Base-by-base conservation (phyloP, 2,113 vertebrate genomes). In the Datnioides undecimradiatus region DNA sequence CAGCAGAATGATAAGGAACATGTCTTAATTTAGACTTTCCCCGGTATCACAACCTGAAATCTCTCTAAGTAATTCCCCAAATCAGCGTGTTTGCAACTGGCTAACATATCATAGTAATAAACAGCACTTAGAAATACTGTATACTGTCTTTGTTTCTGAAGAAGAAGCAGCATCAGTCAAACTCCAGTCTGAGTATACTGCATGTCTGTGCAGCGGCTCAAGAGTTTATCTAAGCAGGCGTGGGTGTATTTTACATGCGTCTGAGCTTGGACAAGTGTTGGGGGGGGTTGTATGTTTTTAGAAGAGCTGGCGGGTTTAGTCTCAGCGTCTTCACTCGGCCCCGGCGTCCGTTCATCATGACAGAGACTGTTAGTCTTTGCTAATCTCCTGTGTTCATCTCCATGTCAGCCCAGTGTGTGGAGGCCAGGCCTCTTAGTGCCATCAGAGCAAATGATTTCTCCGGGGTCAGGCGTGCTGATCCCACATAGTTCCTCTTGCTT, bases 291-390 rank as follows among this genome's bases (percentile, higher is more conserved):
- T 87, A 88, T 90, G 90, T 90, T 95, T 92, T 89, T 75, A 91
- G 76, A 93, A 84, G 92, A 71, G 86, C 85, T 59, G 73, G 66
- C 23, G 74, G 89, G 92, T 94, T 93, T 82, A 86, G 83, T 93
- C 93, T 93, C 87, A 80, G 86, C 36, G 66, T 88, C 69, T 80
- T 85, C 88, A 85, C 82, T 83, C 34, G 86, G 79, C 77, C 85
- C 79, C 40, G 54, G 86, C 82, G 43, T 94, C 91, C 84, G 90
- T 94, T 92, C 85, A 94, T 93, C 93, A 85, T 91, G 87, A 93
- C 93, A 94, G 77, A 90, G 90, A 90, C 78, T 90, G 94, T 94
- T 93, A 93, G 91, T 93, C 88, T 93, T 93, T 80, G 77, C 80
- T 93, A 93, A 92, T 93, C 92, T 93, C 71, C 73, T 65, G 84